Percentiles rank a stretch among this genome's conserved stretches.
Conservation (phyloP, 92 coral and sea anemone species). For the Hydrozoanthus gracilis region DNA sequence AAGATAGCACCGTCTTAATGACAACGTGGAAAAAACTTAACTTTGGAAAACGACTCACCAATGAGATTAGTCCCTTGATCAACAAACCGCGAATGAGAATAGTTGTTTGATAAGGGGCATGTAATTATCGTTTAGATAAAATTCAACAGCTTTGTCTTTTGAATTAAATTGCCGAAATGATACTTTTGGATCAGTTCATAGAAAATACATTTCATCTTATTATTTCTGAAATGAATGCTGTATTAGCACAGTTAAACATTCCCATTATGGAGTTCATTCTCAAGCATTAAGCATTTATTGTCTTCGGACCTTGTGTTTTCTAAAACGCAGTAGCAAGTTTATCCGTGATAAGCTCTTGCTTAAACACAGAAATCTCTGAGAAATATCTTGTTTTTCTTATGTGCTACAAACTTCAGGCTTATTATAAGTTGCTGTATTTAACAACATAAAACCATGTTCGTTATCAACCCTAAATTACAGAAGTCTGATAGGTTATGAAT, state of each 20-base stretch:
- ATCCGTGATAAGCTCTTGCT: not conserved
- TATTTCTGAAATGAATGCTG: not conserved
- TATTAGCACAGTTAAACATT: not conserved
- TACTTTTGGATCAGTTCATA: not conserved
- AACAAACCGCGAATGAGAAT: not conserved
- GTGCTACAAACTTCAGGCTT: too few species aligned
- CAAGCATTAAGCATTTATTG: not conserved
- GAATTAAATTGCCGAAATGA: constrained; percentile 5
- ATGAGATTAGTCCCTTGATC: not conserved
- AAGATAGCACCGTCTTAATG: too few species aligned
- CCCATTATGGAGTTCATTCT: not conserved
- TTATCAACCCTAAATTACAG: not conserved
- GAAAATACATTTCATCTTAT: not conserved
- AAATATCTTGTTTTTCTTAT: too few species aligned
- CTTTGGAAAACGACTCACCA: not conserved
- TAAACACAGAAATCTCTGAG: too few species aligned
- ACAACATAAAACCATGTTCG: not conserved
- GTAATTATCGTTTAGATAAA: constrained; percentile 20
- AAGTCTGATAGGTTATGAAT: not conserved
- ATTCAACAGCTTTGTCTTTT: not conserved
- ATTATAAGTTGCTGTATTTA: not conserved
- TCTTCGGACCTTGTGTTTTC: not conserved
- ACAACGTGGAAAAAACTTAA: too few species aligned
- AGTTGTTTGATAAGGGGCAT: not conserved
- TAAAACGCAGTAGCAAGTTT: not conserved